Evolutionary conservation across 2,888 invertebrate species (phyloP), one percentile per base, ranked within the genome.

Genomic region (Agonopterix alstromeriana): DNA sequence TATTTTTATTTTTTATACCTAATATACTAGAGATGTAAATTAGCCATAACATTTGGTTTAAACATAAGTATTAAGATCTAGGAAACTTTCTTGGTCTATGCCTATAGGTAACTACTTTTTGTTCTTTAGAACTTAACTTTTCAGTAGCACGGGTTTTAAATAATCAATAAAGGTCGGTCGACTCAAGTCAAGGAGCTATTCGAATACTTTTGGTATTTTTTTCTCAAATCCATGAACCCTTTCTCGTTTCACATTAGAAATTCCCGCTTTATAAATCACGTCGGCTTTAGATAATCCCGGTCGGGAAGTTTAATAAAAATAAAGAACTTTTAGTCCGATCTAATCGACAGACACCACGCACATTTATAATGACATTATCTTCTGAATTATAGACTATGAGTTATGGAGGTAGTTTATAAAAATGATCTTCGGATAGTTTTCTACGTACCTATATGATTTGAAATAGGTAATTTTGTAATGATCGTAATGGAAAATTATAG

Each of bases 281-380:
- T 51, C 46, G 46, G 49, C 50, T 52, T 53, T 47, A 49, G 46
- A 51, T 53, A 56, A 53, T 53, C 54, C 45, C 42, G 40, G 41
- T 45, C 36, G 14, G 43, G 17, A 12, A 38, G 38, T 49, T 17
- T 43, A 49, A 55, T 53, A 55, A 55, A 57, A 53, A 49, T 53
- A 54, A 53, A 51, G 45, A 43, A 50, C 48, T 50, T 49, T 12
- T 46, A 42, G 48, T 35, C 49, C 53, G 50, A 51, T 52, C 40
- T 54, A 52, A 53, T 48, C 52, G 47, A 51, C 47, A 48, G 47
- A 51, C 47, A 48, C 47, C 55, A 54, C 53, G 49, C 54, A 55
- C 11, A 49, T 54, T 53, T 50, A 54, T 51, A 51, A 54, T 51
- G 53, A 51, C 53, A 55, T 56, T 54, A 58, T 52, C 52, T 55